These are phyloP conservation scores for Drosophila ezoana DNA, from an alignment of 2,888 invertebrate genomes.

Conservation along the genomic window DNA sequence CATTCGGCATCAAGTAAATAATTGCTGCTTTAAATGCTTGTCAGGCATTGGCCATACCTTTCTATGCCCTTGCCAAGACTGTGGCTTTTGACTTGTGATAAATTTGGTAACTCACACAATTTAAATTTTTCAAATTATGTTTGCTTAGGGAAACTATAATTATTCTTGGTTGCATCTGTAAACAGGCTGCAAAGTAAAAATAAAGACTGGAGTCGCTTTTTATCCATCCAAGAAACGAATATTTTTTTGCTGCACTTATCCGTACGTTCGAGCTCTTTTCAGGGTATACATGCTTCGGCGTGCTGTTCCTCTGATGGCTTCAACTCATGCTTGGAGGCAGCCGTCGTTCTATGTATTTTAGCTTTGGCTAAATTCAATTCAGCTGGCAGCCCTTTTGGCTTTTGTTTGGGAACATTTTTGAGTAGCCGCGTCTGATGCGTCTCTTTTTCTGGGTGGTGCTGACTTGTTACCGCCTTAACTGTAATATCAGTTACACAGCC, in stretches of 20 bases:
- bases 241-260: no score
- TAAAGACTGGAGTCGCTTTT: no score
- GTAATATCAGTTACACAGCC: constrained; percentile 74
- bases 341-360: constrained; percentile 15
- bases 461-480: constrained; percentile 78
- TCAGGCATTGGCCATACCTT: constrained; percentile 71
- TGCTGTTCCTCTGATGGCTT: constrained; percentile 18
- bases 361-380: constrained; percentile 42
- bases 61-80: neutral
- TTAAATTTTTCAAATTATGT: neutral
- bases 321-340: constrained; percentile 46
- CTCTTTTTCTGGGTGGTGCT: constrained; percentile 37
- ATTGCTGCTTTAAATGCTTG: constrained; percentile 83
- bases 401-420: constrained; percentile 49
- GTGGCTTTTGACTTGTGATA: neutral
- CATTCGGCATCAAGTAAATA: constrained; percentile 80
- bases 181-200: no score
- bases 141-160: neutral
- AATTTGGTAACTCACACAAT: neutral
- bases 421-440: constrained; percentile 53
- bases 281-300: constrained; percentile 24
- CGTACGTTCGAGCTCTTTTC: no score
- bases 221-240: no score
- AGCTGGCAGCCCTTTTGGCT: constrained; percentile 35
- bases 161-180: no score